A percentile compares a stretch with the other conserved stretches of the same genome.
These are phyloP conservation scores for Bambusicola thoracicus DNA, from an alignment of 2,113 vertebrate genomes.

Conservation along the genomic window DNA sequence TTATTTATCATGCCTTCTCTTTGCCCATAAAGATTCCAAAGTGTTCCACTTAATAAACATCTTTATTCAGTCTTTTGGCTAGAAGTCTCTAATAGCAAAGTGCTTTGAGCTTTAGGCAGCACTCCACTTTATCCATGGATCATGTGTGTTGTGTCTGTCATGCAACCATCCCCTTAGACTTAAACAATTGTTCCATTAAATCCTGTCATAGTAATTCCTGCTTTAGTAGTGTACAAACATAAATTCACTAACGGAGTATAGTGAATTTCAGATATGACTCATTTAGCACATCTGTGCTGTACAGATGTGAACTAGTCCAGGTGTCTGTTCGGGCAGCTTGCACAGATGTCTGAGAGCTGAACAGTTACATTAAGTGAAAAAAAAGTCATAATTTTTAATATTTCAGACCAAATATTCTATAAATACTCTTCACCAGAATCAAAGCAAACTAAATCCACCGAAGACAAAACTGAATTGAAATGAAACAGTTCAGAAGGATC, in stretches of 20 bases:
- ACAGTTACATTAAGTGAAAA: background rate
- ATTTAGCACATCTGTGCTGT: background rate
- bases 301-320: background rate
- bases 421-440: background rate
- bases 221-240: background rate
- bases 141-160: background rate
- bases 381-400: background rate
- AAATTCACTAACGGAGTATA: background rate
- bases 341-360: background rate
- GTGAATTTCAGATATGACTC: background rate
- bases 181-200: background rate
- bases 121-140: background rate
- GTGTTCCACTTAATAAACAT: background rate
- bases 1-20: accelerated
- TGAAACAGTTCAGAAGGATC: background rate
- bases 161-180: background rate
- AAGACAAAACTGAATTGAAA: background rate
- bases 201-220: background rate
- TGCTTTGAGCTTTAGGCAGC: background rate
- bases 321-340: background rate
- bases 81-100: background rate
- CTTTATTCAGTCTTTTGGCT: background rate
- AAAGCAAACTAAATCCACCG: background rate
- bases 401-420: background rate
- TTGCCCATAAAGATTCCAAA: background rate